Evolutionary conservation across 1,140 invertebrate genomes (phyloP), one percentile per base, ranked within the genome.

Genomic region (Drosophila simulans): DNA sequence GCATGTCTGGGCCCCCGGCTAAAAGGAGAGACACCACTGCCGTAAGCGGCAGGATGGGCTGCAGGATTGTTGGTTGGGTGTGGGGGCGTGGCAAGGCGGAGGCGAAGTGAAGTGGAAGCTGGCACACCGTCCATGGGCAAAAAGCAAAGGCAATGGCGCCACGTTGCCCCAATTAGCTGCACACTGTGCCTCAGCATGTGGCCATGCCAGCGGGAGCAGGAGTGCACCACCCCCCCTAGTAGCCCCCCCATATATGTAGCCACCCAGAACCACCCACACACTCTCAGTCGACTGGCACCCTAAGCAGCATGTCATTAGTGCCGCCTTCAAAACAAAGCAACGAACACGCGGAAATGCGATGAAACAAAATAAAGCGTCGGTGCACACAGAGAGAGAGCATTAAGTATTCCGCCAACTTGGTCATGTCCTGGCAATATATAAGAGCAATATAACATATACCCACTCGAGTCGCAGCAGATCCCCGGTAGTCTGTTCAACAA

Each of bases 131-230:
- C 12, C 57, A 65, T 31, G 25, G 25, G 11, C 31, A 13, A 3
- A 17, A 34, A 35, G 56, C 40, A 62, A 25, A 39, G 54, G 55
- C 57, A 71, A 49, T 66, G 75, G 77, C 80, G 65, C 70, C 80
- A 79, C 71, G 80, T 73, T 84, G 80, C 46, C 71, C 80, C 80
- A 83, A 83, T 83, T 83, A 83, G 80, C 75, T 66, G 57, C 80
- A 76, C 64, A 69, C 80, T 83, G 80, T 70, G 75, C 70, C 70
- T 45, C 49, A 74, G 62, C 69, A 60, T 60, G 57, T 27, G 53
- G 20, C 20, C n/a, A 13, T 66, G 51, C 43, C 27, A 13, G 35
- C 17, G 10, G 45, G n/a, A n/a, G n/a, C n/a, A 8, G 27, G 35
- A 27, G 17, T 51, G 49, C 49, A 35, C 4, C 49, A 35, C 43